A percentile compares a stretch with the other conserved stretches of the same genome.
Conservation (phyloP, 2,888 invertebrate genomes). For the Chirona hameri region DNA sequence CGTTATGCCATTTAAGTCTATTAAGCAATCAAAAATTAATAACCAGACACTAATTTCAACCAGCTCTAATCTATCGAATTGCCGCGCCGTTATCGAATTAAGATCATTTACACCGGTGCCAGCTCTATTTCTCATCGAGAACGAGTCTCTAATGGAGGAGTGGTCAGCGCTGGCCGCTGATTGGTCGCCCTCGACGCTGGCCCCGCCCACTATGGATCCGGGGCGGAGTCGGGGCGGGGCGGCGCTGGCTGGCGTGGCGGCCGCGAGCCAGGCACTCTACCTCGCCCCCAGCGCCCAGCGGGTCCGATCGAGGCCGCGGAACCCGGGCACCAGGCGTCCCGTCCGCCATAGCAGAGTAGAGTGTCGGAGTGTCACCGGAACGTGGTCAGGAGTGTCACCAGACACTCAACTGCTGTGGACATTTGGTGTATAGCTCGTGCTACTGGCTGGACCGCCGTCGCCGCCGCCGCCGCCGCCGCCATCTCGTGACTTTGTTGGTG, state of each 20-base stretch:
- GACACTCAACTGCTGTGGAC: no score
- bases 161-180: neutral
- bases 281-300: no score
- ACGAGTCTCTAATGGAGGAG: constrained; percentile 5
- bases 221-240: constrained; percentile 3
- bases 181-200: neutral
- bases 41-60: constrained; percentile 26
- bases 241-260: neutral
- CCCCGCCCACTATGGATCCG: constrained; percentile 3
- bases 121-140: constrained; percentile 9
- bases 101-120: neutral
- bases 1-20: constrained; percentile 9
- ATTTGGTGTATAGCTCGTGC: no score
- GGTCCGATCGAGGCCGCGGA: no score
- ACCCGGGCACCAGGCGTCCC: no score
- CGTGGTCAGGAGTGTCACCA: no score
- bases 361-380: no score
- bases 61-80: constrained; percentile 24
- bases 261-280: no score
- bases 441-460: no score
- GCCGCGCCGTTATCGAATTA: constrained; percentile 9
- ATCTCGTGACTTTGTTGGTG: no score
- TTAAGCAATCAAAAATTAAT: constrained; percentile 26
- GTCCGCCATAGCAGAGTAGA: no score
- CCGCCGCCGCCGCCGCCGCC: neutral